Conservation (phyloP, 2,113 vertebrate genomes). For the Apteryx mantelli region DNA sequence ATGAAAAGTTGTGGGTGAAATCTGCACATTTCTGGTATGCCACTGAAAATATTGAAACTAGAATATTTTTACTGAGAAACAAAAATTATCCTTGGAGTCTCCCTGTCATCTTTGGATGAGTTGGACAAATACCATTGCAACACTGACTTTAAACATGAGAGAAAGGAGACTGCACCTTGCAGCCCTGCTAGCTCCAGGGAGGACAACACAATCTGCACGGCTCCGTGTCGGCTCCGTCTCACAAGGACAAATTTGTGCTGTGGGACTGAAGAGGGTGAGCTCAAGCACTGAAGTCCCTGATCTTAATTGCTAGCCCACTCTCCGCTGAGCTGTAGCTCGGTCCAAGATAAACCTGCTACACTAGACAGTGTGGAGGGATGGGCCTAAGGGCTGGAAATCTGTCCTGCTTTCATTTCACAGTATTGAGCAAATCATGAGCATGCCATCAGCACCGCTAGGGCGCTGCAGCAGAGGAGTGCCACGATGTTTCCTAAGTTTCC, state of each 20-base stretch:
- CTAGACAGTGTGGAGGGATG: background rate
- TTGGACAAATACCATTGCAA: background rate
- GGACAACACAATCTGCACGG: background rate
- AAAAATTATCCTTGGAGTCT: background rate
- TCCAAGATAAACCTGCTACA: background rate
- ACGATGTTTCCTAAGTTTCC: background rate
- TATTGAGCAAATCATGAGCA: background rate
- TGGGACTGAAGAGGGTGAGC: background rate
- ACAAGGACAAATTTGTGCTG: background rate
- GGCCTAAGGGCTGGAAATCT: background rate
- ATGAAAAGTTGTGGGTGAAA: background rate
- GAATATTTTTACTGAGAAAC: background rate
- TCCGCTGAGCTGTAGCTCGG: background rate
- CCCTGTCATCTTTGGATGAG: background rate
- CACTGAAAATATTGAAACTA: background rate
- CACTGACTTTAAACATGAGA: background rate
- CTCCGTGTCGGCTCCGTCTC: background rate
- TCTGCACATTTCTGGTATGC: background rate
- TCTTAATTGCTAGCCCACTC: background rate
- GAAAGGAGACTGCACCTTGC: background rate
- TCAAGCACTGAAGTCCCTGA: background rate
- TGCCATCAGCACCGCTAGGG: background rate
- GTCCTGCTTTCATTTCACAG: background rate
- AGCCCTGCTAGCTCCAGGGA: background rate
- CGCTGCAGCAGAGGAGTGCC: accelerated